Evolutionary conservation across 2,113 vertebrate species (phyloP), one percentile per base, ranked within the genome.

Genomic region (Plestiodon gilberti): DNA sequence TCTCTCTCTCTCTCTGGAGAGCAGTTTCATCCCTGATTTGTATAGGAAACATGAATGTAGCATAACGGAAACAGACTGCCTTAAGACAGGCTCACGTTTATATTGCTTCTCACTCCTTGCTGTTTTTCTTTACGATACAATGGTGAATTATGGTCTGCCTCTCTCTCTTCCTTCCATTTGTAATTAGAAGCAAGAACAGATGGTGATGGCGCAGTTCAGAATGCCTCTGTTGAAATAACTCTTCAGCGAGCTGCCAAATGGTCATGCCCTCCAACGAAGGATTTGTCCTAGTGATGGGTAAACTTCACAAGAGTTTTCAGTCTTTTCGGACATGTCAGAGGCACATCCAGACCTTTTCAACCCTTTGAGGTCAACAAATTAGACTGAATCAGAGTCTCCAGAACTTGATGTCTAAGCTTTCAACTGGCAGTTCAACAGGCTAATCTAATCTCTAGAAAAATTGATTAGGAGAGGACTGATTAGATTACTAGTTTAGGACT

Each of bases 111-210:
- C 91, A 83, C 78, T 82, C 25, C 64, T 85, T 74, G 15, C 78
- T 92, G 79, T 40, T n/a, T 40, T 38, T n/a, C 33, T 84, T 64
- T 90, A 69, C 81, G 82, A 86, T 79, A 52, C 25, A 87, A 59
- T 67, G 84, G 48, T 52, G 90, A 93, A 89, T 85, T 65, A 52
- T 59, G 10, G n/a, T 18, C 38, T 69, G 71, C 25, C 48, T 73
- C 38, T 90, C 30, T 74, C 52, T 83, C 28, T 6, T 67, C 67
- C 83, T 83, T 76, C 14, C 85, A 67, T 92, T 90, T 91, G 86
- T 90, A 92, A 93, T 93, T 90, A 94, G 87, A 92, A 82, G 86
- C 38, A 23, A 91, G 78, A 94, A 90, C 92, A 95, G 93, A 95
- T 91, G 88, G 78, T 43, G 71, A 57, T 23, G 81, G 22, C 75